Evolutionary conservation across 2,113 vertebrate genomes (phyloP).

Genomic region (Lagopus leucura): DNA sequence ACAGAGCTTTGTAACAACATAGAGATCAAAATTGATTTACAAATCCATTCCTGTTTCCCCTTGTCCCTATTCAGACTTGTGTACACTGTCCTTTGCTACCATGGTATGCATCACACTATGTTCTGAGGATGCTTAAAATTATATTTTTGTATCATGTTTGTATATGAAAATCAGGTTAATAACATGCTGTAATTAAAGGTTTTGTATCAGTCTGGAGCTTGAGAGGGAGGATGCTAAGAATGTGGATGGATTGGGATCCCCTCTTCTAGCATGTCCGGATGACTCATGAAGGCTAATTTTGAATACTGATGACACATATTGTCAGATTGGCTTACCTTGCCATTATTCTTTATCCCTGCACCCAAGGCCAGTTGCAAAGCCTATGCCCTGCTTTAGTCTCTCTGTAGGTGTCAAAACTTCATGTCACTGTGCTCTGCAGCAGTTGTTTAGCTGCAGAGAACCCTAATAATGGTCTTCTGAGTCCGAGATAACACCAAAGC

Average conservation of each 20-base stretch:
- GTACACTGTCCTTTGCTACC: neutral
- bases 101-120: neutral
- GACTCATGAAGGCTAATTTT: conserved; percentile 34
- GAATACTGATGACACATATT: neutral
- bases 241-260: neutral
- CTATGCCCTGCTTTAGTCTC: neutral
- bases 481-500: neutral
- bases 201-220: neutral
- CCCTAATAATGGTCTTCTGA: neutral
- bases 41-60: neutral
- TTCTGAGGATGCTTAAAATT: neutral
- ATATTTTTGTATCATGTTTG: neutral
- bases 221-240: neutral
- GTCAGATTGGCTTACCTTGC: neutral
- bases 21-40: neutral
- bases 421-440: neutral
- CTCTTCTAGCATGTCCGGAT: neutral
- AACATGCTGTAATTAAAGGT: neutral
- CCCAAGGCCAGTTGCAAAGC: neutral
- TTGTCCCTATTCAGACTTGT: neutral
- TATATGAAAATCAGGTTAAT: neutral
- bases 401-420: conserved; percentile 4
- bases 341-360: conserved; percentile 5
- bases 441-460: neutral
- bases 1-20: neutral